These are phyloP conservation scores for Gallinago undulata DNA, from an alignment of 2,113 vertebrate species.

Conservation along the genomic window DNA sequence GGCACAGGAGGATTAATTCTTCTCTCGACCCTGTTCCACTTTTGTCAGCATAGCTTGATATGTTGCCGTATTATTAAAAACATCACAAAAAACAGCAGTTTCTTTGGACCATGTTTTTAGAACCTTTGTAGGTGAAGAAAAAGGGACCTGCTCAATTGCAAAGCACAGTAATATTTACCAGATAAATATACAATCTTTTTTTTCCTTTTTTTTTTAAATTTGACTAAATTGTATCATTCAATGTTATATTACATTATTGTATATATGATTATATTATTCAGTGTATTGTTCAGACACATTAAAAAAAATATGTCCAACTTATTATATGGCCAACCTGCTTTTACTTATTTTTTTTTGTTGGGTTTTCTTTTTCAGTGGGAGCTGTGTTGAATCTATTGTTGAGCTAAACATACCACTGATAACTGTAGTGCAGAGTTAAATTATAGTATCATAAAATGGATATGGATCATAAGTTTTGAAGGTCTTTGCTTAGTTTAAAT, in stretches of 20 bases:
- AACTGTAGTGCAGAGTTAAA: neutral
- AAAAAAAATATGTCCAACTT: neutral
- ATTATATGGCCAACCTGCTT: neutral
- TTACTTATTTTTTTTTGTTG: neutral
- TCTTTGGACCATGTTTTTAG: neutral
- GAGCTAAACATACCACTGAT: neutral
- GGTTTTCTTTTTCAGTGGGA: neutral
- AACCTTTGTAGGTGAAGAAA: neutral
- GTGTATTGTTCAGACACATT: neutral
- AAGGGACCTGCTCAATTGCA: neutral
- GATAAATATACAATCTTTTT: fast-evolving
- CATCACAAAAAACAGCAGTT: neutral
- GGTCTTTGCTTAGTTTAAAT: neutral
- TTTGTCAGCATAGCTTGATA: neutral
- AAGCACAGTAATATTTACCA: neutral
- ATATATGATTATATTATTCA: neutral
- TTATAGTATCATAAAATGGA: neutral
- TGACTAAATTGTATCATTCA: fast-evolving
- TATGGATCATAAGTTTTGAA: neutral
- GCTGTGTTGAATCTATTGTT: neutral
- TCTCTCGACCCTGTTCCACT: neutral
- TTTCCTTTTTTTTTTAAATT: neutral
- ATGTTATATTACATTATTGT: neutral
- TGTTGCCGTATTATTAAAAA: neutral
- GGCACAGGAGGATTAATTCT: neutral